A percentile compares a stretch with the other conserved stretches of the same genome.
phyloP scores from a whole-genome alignment of 2,113 vertebrate genomes.

The Amblyornis subalaris region DNA sequence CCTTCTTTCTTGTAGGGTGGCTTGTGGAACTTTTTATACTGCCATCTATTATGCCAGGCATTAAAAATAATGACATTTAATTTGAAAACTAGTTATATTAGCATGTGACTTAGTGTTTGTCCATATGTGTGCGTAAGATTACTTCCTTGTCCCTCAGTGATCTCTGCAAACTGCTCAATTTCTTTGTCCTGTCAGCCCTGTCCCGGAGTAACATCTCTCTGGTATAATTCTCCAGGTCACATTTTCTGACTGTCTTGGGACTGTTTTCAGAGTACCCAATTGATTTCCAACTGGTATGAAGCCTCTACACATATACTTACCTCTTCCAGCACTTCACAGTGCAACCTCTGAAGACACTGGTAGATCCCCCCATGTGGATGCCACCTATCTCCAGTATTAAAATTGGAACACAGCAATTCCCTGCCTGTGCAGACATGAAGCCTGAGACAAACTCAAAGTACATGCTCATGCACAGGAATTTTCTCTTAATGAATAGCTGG shows the following conservation, averaged over 20 bases:
- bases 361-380: neutral
- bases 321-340: neutral
- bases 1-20: neutral
- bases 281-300: neutral
- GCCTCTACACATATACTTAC: neutral
- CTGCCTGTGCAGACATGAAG: neutral
- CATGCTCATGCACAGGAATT: neutral
- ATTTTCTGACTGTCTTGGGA: neutral
- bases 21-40: neutral
- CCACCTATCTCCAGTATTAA: neutral
- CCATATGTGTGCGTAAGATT: neutral
- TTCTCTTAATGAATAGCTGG: neutral
- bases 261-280: neutral
- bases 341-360: neutral
- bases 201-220: neutral
- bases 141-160: neutral
- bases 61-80: neutral
- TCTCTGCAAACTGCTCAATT: neutral
- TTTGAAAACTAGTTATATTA: neutral
- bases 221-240: neutral
- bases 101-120: neutral
- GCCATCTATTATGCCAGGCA: neutral
- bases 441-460: neutral
- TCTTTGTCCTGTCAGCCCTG: neutral
- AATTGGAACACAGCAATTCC: neutral